These are phyloP conservation scores for Magallana nippona DNA, from an alignment of 2,888 invertebrate species.

Conservation along the genomic window DNA sequence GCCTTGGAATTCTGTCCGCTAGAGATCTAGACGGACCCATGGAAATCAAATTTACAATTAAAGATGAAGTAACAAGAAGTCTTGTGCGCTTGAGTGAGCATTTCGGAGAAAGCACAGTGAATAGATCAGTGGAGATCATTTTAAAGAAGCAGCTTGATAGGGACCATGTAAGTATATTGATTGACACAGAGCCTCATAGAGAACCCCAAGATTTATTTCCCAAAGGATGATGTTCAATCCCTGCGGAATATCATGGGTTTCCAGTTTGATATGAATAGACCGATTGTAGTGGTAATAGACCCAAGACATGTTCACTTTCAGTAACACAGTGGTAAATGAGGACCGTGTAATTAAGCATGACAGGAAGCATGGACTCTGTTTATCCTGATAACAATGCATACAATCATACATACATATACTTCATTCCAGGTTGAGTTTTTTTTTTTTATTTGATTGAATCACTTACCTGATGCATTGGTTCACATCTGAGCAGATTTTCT, in stretches of 20 bases:
- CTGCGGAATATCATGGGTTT: background rate
- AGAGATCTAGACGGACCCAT: conserved; percentile 68
- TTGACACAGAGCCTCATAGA: background rate
- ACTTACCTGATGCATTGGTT: no score
- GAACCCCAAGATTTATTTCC: background rate
- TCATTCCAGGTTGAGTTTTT: no score
- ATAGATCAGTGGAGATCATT: conserved; percentile 67
- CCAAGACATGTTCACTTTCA: background rate
- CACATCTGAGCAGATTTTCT: no score
- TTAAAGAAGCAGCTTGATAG: conserved; percentile 66
- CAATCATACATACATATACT: no score
- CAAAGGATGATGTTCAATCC: background rate
- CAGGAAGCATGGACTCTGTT: background rate
- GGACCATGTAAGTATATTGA: conserved; percentile 62
- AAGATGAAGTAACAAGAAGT: conserved; percentile 53
- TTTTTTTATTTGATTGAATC: no score
- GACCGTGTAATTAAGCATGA: background rate
- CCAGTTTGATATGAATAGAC: conserved; percentile 8
- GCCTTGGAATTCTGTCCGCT: conserved; percentile 66
- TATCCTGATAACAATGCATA: no score
- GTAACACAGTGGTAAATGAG: background rate
- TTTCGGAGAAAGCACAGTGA: conserved; percentile 53
- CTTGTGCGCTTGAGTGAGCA: conserved; percentile 61
- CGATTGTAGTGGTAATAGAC: background rate
- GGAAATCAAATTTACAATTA: conserved; percentile 61